Evolutionary conservation across 2,888 invertebrate genomes (phyloP).

Genomic region (Drosophila demipolita): DNA sequence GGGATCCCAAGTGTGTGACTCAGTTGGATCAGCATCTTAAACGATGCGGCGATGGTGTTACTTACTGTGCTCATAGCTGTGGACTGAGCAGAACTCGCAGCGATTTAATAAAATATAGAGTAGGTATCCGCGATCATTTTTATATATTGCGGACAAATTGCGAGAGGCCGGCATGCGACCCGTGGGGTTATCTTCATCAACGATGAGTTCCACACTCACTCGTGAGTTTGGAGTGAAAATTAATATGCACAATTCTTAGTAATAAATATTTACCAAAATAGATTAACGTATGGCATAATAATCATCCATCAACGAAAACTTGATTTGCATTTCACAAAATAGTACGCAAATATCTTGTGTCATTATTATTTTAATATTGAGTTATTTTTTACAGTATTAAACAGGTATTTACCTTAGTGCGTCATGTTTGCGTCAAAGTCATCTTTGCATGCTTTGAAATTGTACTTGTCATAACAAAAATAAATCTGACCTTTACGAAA

Average conservation of each 20-base stretch:
- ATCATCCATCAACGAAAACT: conserved; percentile 1
- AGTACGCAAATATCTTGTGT: not conserved
- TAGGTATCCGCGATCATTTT: not conserved
- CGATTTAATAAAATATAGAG: conserved; percentile 4
- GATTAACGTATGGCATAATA: not conserved
- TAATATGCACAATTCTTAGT: not conserved
- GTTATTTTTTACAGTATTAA: not conserved
- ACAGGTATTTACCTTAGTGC: not conserved
- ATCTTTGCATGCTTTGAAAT: not conserved
- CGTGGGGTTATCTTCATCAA: conserved; percentile 38
- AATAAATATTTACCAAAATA: not conserved
- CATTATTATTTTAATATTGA: not conserved
- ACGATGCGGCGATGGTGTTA: conserved; percentile 18
- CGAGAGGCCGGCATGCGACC: conserved; percentile 20
- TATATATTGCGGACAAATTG: conserved; percentile 22
- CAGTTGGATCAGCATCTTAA: conserved; percentile 7
- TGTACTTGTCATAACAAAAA: not conserved
- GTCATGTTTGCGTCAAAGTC: not conserved
- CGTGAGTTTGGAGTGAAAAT: not conserved
- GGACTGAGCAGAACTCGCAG: conserved; percentile 20
- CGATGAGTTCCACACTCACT: conserved; percentile 5
- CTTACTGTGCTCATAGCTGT: conserved; percentile 5
- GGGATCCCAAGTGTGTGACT: conserved; percentile 15
- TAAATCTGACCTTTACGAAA: not conserved
- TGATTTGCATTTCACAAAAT: not conserved